Percentiles rank a stretch among this genome's conserved stretches.
Evolutionary conservation across 30 jellyfish, hydroid and myxozoan species (phyloP).

Genomic region (Sanderia malayensis): DNA sequence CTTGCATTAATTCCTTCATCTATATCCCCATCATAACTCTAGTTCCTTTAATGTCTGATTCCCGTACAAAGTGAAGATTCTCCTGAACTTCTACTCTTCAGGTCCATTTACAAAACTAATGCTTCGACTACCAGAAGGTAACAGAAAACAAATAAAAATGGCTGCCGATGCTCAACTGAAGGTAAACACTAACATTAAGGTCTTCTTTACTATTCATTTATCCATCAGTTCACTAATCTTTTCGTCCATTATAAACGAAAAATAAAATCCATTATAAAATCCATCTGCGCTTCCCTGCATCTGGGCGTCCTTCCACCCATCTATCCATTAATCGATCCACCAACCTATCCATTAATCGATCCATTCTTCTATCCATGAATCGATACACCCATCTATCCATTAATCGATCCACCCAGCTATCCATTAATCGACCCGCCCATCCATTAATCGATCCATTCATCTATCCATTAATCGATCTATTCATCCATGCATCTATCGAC

Average conservation of each 20-base stretch:
- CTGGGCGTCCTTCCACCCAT: too few species aligned
- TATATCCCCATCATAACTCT: neutral
- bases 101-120: slow-evolving; percentile 60
- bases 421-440: too few species aligned
- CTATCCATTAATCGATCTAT: too few species aligned
- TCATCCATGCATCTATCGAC: neutral
- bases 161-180: slow-evolving; percentile 47
- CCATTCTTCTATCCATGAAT: too few species aligned
- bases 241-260: neutral
- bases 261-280: too few species aligned
- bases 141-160: slow-evolving; percentile 67
- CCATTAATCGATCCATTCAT: too few species aligned
- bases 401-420: too few species aligned
- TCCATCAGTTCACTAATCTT: neutral
- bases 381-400: too few species aligned
- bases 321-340: too few species aligned
- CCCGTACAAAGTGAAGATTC: neutral
- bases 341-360: too few species aligned
- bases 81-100: neutral
- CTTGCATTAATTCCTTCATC: neutral
- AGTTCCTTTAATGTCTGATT: neutral
- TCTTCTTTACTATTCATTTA: neutral
- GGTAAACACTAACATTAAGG: slow-evolving; percentile 17
- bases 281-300: too few species aligned
- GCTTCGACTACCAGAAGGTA: slow-evolving; percentile 81